Evolutionary conservation across 2,113 vertebrate species (phyloP).

Genomic region (Pangasianodon hypophthalmus): DNA sequence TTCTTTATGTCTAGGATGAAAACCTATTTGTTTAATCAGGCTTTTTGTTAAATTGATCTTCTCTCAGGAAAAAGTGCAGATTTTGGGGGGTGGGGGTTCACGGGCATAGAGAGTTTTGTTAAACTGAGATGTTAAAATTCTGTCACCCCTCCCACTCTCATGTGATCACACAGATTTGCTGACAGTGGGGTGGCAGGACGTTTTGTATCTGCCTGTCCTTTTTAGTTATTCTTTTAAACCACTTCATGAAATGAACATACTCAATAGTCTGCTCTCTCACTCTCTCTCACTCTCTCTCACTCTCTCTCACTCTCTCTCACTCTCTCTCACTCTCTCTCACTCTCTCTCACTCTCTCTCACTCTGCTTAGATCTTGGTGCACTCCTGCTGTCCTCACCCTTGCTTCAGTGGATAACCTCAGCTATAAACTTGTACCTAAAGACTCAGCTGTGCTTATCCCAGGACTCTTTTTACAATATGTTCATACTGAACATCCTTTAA

Average conservation of each 20-base stretch:
- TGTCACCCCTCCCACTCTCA: not conserved
- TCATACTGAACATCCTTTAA: not conserved
- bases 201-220: not conserved
- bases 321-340: no score
- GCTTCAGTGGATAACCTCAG: not conserved
- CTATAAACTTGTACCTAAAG: not conserved
- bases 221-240: not conserved
- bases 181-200: not conserved
- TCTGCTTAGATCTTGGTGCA: not conserved
- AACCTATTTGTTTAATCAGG: not conserved
- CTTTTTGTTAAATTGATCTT: not conserved
- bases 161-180: not conserved
- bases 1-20: not conserved
- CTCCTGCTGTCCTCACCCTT: no score
- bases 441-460: no score
- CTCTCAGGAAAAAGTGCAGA: not conserved
- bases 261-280: no score
- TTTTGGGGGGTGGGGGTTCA: not conserved
- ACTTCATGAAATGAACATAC: no score
- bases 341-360: no score
- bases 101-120: not conserved
- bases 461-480: not conserved
- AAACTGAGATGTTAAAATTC: not conserved
- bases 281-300: no score
- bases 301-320: not conserved